These are phyloP conservation scores for Trichosurus vulpecula DNA, from an alignment of 2,797 vertebrate genomes.

Conservation along the genomic window DNA sequence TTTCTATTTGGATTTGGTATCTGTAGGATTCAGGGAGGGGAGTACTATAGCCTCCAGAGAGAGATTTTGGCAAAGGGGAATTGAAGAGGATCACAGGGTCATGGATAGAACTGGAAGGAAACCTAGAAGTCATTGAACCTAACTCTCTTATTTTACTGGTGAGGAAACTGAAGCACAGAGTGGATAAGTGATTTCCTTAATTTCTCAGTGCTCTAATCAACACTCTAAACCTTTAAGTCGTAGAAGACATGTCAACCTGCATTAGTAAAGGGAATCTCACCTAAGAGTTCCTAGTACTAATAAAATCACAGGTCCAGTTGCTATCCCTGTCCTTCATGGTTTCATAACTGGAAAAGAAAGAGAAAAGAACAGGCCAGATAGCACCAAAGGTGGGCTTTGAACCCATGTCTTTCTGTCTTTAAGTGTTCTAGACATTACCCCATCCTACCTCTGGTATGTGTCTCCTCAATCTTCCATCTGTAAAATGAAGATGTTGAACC, in stretches of 20 bases:
- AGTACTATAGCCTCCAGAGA: slow-evolving; percentile 13
- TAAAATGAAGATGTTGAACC: neutral
- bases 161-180: neutral
- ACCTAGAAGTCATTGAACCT: neutral
- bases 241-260: neutral
- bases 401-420: neutral
- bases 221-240: neutral
- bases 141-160: neutral
- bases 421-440: neutral
- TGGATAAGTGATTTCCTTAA: neutral
- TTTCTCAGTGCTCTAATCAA: neutral
- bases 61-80: slow-evolving; percentile 5
- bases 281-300: neutral
- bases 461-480: neutral
- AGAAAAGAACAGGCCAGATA: neutral
- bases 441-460: neutral
- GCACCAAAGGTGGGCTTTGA: neutral
- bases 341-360: neutral
- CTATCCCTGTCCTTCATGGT: neutral
- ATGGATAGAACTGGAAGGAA: neutral
- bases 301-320: neutral
- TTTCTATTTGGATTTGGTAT: neutral
- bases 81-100: neutral
- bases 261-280: neutral
- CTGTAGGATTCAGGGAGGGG: neutral